Base-by-base conservation (phyloP, 1,140 invertebrate species). In the Aphelinus certus region DNA sequence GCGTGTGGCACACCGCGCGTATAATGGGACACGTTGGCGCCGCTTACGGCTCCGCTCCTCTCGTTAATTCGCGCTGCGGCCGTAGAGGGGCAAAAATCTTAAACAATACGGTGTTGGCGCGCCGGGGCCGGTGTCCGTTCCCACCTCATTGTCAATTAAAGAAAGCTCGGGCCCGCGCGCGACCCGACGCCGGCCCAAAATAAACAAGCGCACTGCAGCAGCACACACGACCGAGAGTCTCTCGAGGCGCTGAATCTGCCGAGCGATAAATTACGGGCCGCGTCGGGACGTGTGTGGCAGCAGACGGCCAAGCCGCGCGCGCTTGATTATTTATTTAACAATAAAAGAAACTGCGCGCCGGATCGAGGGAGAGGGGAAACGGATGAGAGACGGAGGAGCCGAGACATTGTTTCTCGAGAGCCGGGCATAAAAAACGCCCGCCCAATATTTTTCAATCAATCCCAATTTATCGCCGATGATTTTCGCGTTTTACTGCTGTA, bases 301-400 rank as follows among this genome's bases (percentile, higher is more conserved):
- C 55, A 76, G 56, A 57, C 56, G 43, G 55, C 66, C 58, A 75
- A 49, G 56, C 53, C 56, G 74, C 67, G 78, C 81, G 79, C 79
- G 74, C 74, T 84, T 81, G 83, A 84, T 84, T 85, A 83, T 85
- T 84, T 85, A 84, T 84, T 84, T 84, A 85, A 84, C 79, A 79
- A 84, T 84, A 82, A 84, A 84, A 85, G 65, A 73, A 85, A 78
- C 74, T 5, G 10, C 57, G 46, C 42, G 68, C 2, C 48, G 7
- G 7, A 26, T n/a, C 55, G 57, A 51, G 61, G 6, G 73, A 63
- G 60, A 51, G 51, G 45, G 4, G 46, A 53, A 51, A 61, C 55
- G 60, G 58, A 7, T n/a, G 58, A 7, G 58, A 43, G 42, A 60
- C 10, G 58, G 42, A 60, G 58, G 26, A n/a, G 26, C 10, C 26